Conservation (phyloP, 2,113 vertebrate species). For the Toxotes chatareus region DNA sequence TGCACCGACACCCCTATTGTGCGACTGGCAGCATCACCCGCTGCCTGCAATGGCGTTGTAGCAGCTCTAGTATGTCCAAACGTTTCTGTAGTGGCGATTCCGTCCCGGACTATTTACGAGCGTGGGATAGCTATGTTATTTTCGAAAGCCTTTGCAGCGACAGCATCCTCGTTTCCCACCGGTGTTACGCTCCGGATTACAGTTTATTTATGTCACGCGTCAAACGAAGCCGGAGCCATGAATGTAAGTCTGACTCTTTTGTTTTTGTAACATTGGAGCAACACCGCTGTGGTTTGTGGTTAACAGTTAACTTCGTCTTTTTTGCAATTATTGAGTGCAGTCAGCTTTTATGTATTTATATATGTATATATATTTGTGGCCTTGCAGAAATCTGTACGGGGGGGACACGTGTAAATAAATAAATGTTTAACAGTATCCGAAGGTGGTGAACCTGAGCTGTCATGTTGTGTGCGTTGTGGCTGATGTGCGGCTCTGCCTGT, state of each 20-base stretch:
- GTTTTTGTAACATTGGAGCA: conserved; percentile 75
- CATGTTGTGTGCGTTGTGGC: conserved; percentile 66
- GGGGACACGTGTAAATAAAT: conserved; percentile 12
- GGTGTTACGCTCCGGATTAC: conserved; percentile 46
- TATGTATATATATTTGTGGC: neutral
- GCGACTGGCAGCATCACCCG: conserved; percentile 77
- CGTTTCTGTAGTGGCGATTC: conserved; percentile 64
- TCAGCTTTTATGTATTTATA: neutral
- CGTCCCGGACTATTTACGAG: conserved; percentile 52
- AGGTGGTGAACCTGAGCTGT: conserved; percentile 60
- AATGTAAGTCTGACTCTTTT: conserved; percentile 86
- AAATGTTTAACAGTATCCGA: conserved; percentile 24
- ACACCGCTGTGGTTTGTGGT: conserved; percentile 58
- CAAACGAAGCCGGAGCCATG: conserved; percentile 67
- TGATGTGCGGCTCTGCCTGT: conserved; percentile 63
- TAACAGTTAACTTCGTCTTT: conserved; percentile 71
- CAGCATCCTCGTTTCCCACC: conserved; percentile 8
- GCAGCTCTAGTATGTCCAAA: conserved; percentile 73
- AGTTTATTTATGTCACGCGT: conserved; percentile 52
- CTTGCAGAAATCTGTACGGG: neutral
- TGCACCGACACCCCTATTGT: conserved; percentile 69
- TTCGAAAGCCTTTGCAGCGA: conserved; percentile 34
- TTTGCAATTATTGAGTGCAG: neutral
- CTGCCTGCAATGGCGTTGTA: conserved; percentile 86
- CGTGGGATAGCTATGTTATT: conserved; percentile 60